phyloP scores from a whole-genome alignment of 2,888 invertebrate genomes.

The Loripinus fragilis region DNA sequence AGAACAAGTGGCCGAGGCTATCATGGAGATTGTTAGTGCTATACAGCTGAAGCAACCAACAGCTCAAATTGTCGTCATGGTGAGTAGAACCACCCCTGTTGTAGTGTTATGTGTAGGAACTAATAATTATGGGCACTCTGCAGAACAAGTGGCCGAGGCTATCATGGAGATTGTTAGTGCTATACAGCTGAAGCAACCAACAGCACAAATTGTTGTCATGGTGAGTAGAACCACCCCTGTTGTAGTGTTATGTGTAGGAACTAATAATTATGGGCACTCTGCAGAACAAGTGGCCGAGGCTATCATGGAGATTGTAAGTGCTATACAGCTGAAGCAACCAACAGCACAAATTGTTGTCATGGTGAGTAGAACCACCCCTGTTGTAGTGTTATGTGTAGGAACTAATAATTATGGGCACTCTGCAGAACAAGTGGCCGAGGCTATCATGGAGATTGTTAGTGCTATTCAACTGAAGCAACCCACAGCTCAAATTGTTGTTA shows the following conservation, averaged over 20 bases:
- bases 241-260: constrained; percentile 93
- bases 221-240: too few species aligned
- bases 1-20: constrained; percentile 92
- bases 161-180: constrained; percentile 90
- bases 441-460: constrained; percentile 90
- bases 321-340: constrained; percentile 90
- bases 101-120: constrained; percentile 95
- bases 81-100: too few species aligned
- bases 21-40: constrained; percentile 90
- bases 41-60: constrained; percentile 91
- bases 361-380: too few species aligned
- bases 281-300: constrained; percentile 92
- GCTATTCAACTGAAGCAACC: constrained; percentile 91
- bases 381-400: constrained; percentile 93
- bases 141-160: constrained; percentile 92
- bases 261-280: constrained; percentile 92
- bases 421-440: constrained; percentile 91
- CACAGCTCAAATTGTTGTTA: constrained; percentile 91
- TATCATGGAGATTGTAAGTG: constrained; percentile 90
- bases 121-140: constrained; percentile 91
- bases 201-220: constrained; percentile 92
- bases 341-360: constrained; percentile 92
- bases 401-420: constrained; percentile 93
- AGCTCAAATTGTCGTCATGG: constrained; percentile 93
- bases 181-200: constrained; percentile 90